These are phyloP conservation scores for Manacus vitellinus DNA, from an alignment of 2,113 vertebrate species.

Conservation along the genomic window DNA sequence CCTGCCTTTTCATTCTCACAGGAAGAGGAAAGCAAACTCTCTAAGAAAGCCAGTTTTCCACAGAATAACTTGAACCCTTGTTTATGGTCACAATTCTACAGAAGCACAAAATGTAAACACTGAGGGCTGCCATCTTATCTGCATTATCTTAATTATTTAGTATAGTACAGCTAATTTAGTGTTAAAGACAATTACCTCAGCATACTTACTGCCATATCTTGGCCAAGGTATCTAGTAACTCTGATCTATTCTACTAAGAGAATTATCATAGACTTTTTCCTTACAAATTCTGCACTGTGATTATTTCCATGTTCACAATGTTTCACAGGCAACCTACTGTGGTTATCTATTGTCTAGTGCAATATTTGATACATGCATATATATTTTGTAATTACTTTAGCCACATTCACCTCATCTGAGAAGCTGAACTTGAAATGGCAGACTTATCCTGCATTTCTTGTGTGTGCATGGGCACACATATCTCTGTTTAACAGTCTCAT, in stretches of 20 bases:
- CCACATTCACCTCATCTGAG: neutral
- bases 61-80: neutral
- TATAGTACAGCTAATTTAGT: neutral
- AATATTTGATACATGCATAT: neutral
- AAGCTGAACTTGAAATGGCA: neutral
- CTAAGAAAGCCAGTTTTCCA: neutral
- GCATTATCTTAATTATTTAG: neutral
- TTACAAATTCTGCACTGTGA: neutral
- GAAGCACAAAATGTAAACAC: neutral
- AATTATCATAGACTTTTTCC: neutral
- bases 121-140: neutral
- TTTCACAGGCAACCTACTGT: neutral
- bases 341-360: neutral
- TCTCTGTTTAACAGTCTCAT: neutral
- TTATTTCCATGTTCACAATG: rapidly evolving
- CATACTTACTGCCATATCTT: neutral
- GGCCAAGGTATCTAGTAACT: neutral
- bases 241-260: neutral
- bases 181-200: neutral
- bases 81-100: neutral
- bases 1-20: neutral
- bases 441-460: neutral
- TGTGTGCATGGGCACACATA: neutral
- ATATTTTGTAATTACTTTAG: neutral
- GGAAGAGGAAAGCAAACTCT: neutral